phyloP scores from a whole-genome alignment of 2,888 invertebrate species.

The Agrotis clavis region DNA sequence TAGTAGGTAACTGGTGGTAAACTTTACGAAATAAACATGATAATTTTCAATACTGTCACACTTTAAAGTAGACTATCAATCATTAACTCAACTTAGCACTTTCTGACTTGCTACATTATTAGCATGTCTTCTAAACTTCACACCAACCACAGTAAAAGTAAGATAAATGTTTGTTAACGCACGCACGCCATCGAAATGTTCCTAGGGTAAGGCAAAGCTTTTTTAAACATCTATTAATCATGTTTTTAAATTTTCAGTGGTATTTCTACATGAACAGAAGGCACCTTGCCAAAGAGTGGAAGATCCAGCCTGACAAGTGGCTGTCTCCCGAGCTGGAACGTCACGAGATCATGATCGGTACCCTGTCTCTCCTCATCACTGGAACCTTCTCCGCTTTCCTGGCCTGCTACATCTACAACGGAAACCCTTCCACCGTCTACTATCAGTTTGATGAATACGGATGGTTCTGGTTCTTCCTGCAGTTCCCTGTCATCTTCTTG shows the following conservation, averaged over 20 bases:
- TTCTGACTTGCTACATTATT: no score
- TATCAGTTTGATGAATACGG: slow-evolving; percentile 92
- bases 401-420: slow-evolving; percentile 93
- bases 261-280: slow-evolving; percentile 93
- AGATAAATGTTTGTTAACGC: no score
- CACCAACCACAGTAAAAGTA: no score
- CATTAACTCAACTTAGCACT: no score
- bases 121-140: no score
- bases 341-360: slow-evolving; percentile 93
- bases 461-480: slow-evolving; percentile 92
- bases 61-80: no score
- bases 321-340: slow-evolving; percentile 92
- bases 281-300: slow-evolving; percentile 93
- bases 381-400: slow-evolving; percentile 91
- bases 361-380: slow-evolving; percentile 89
- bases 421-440: slow-evolving; percentile 93
- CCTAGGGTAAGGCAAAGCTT: no score
- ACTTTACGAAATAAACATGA: no score
- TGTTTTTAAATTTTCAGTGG: slow-evolving; percentile 89
- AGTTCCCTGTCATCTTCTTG: slow-evolving; percentile 92
- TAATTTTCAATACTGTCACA: no score
- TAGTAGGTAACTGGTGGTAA: no score
- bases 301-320: slow-evolving; percentile 94
- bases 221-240: no score
- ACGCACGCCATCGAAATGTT: no score